phyloP scores from a whole-genome alignment of 2,113 vertebrate species.

The Entomyzon cyanotis region DNA sequence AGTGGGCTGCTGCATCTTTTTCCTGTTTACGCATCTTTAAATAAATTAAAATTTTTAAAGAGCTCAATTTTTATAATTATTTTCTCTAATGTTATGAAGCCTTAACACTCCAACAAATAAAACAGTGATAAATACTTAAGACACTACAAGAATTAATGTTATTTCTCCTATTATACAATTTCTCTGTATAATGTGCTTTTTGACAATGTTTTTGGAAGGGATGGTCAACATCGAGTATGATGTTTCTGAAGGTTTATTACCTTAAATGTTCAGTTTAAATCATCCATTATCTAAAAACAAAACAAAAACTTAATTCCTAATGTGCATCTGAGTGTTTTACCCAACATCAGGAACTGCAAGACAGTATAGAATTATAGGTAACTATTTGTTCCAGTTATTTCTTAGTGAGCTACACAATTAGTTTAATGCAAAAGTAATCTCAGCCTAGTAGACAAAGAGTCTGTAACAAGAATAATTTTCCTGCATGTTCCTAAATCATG shows the following conservation, averaged over 20 bases:
- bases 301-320: background rate
- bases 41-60: background rate
- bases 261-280: constrained; percentile 6
- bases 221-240: background rate
- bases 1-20: background rate
- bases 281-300: constrained; percentile 2
- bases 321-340: background rate
- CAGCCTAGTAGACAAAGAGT: background rate
- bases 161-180: background rate
- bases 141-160: background rate
- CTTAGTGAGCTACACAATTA: background rate
- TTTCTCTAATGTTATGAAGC: background rate
- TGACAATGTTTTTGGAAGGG: background rate
- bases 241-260: background rate
- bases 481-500: background rate
- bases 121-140: background rate
- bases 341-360: background rate
- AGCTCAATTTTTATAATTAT: background rate
- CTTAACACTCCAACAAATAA: background rate
- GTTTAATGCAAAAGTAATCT: background rate
- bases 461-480: background rate
- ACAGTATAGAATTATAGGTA: background rate
- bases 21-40: background rate
- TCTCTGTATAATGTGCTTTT: background rate
- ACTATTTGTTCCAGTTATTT: background rate